Conservation (phyloP, 2,797 vertebrate genomes). For the Mastacembelus armatus region DNA sequence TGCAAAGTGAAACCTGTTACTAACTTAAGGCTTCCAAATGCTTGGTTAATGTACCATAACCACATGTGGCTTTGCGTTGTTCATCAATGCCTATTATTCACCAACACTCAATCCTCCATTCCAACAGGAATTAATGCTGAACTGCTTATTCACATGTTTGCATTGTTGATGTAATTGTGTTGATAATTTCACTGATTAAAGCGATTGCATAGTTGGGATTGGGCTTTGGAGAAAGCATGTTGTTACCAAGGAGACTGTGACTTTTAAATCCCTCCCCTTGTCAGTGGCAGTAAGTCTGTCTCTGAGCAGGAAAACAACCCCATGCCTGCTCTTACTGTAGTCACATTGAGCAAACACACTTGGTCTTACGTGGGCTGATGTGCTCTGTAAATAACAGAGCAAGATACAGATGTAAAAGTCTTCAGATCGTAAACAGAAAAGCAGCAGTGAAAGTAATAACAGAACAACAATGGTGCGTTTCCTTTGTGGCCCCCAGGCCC, state of each 20-base stretch:
- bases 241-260: slow-evolving; percentile 83
- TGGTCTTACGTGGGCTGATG: slow-evolving; percentile 71
- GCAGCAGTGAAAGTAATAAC: slow-evolving; percentile 47
- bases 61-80: slow-evolving; percentile 55
- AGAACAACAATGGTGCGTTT: slow-evolving; percentile 56
- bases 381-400: slow-evolving; percentile 68
- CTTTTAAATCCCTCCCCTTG: slow-evolving; percentile 64
- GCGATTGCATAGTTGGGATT: slow-evolving; percentile 72
- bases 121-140: slow-evolving; percentile 45
- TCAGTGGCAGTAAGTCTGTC: slow-evolving; percentile 70
- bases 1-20: slow-evolving; percentile 37
- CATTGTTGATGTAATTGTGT: slow-evolving; percentile 76
- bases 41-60: slow-evolving; percentile 58
- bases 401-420: slow-evolving; percentile 75
- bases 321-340: slow-evolving; percentile 48
- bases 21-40: slow-evolving; percentile 34
- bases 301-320: slow-evolving; percentile 71
- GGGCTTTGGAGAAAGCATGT: slow-evolving; percentile 70
- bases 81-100: slow-evolving; percentile 54
- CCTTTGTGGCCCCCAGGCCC: slow-evolving; percentile 55
- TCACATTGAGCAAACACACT: slow-evolving; percentile 46
- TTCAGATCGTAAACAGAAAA: slow-evolving; percentile 64
- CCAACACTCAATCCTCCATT: slow-evolving; percentile 38
- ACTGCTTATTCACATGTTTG: slow-evolving; percentile 71
- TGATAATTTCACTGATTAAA: slow-evolving; percentile 81